Evolutionary conservation across 1,140 invertebrate genomes (phyloP).

Genomic region (Whitmania pigra): DNA sequence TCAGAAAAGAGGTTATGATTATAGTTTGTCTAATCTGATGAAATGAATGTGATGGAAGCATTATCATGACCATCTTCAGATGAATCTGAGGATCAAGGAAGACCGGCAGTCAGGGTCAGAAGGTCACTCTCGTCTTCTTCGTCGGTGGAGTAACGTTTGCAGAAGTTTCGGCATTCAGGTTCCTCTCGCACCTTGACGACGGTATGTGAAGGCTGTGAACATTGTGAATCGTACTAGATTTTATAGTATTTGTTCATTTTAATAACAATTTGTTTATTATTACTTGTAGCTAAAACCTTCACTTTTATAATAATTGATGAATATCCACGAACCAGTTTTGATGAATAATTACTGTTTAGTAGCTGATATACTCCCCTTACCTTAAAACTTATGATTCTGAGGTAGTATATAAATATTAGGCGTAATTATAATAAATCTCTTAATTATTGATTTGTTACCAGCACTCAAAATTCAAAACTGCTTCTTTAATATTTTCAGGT

Average conservation of each 20-base stretch:
- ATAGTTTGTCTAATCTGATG: not conserved
- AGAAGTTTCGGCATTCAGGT: conserved; percentile 80
- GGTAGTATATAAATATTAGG: too few relatives aligned
- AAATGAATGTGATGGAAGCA: not conserved
- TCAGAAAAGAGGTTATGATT: conserved; percentile 36
- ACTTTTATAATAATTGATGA: not conserved
- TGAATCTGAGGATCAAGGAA: conserved; percentile 22
- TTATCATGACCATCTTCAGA: not conserved
- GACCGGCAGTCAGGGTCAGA: conserved; percentile 40
- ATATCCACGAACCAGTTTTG: too few relatives aligned
- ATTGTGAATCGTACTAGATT: not conserved
- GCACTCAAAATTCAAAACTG: too few relatives aligned
- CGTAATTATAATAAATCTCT: too few relatives aligned
- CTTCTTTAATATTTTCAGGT: conserved; percentile 47
- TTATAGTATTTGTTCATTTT: not conserved
- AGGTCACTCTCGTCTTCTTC: conserved; percentile 80
- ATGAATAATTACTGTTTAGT: too few relatives aligned
- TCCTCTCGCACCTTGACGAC: conserved; percentile 80
- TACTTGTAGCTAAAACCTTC: conserved; percentile 1
- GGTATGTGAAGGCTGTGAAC: conserved; percentile 44
- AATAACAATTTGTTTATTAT: not conserved
- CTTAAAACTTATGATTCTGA: too few relatives aligned
- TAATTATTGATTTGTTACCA: too few relatives aligned
- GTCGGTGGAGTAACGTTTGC: conserved; percentile 91
- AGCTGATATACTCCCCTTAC: too few relatives aligned